Evolutionary conservation across 2,888 invertebrate species (phyloP).

Genomic region (Dyspetes luteomarginatus): DNA sequence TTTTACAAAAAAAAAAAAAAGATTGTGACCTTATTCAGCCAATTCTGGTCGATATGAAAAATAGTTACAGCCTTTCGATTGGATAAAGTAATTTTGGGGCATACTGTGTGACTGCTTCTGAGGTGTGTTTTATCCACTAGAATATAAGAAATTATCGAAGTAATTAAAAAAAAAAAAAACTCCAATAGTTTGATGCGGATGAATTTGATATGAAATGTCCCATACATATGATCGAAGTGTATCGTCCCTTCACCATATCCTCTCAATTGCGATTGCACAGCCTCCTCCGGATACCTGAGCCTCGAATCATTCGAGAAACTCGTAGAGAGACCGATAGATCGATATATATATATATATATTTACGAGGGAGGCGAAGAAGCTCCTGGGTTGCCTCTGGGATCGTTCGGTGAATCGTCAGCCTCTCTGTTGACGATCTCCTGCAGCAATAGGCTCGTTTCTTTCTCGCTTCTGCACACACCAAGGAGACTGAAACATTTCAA

Average conservation of each 20-base stretch:
- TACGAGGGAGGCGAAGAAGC: background rate
- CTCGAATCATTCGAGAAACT: constrained; percentile 39
- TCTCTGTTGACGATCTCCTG: background rate
- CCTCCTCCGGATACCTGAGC: constrained; percentile 25
- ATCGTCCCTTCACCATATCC: constrained; percentile 29
- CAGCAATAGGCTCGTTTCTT: background rate
- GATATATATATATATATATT: background rate
- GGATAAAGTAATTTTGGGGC: too few relatives aligned
- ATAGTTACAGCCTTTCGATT: too few relatives aligned
- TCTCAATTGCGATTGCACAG: constrained; percentile 8
- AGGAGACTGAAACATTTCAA: background rate
- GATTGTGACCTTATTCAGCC: too few relatives aligned
- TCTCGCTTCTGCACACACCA: background rate
- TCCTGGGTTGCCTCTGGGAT: constrained; percentile 16
- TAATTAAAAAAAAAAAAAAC: background rate
- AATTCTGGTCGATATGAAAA: too few relatives aligned
- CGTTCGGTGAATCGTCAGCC: constrained; percentile 31
- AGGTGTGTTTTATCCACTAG: too few relatives aligned
- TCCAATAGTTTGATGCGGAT: background rate
- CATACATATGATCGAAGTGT: constrained; percentile 2
- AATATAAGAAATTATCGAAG: background rate
- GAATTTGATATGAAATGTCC: background rate
- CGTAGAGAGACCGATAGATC: constrained; percentile 12
- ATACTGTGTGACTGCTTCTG: too few relatives aligned
- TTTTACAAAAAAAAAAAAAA: too few relatives aligned